Evolutionary conservation across 2,113 vertebrate species (phyloP), one percentile per base, ranked within the genome.

Genomic region (Mesoclemmys tuberculata): DNA sequence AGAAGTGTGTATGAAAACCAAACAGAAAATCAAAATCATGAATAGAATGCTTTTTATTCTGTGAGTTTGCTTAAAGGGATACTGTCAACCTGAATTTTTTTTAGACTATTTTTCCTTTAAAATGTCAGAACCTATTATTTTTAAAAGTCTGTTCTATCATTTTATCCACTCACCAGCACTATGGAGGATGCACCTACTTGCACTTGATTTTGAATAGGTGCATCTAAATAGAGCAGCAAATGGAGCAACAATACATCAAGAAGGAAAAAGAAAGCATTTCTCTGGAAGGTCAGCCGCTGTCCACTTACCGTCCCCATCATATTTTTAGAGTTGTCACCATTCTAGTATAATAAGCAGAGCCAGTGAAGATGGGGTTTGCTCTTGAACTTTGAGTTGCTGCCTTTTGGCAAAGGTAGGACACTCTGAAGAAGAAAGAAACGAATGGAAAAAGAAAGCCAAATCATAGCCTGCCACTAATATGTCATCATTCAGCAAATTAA

Each of bases 1-100:
- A 84, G 9, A 18, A 13, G 31, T 2, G 31, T 0, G 0, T 27
- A 19, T 44, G 75, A 84, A 2, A 79, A 79, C 74, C 38, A 75
- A 3, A 68, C 58, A 10, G 51, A 80, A 38, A 92, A 80, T 11
- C 35, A 81, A 94, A 92, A 58, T 12, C 3, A 44, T 5, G 27
- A 1, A 10, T 4, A 89, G 3, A 1, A 82, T 35, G 92, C 7
- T 29, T 29, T 80, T 22, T 84, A 61, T 86, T 92, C 56, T 71
- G 10, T 77, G 80, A 78, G 21, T 79, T 64, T 80, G 2, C 35
- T 93, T 82, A 11, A 8, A 77, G 56, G 74, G 26, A 49, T 6
- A 77, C 54, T 22, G 78, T 82, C 35, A 91, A 38, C 19, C 10
- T 71, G 18, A 71, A 64, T 64, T 14, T 71, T 71, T 64, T 68